phyloP scores from a whole-genome alignment of 2,113 vertebrate species.

The Rallus limicola region DNA sequence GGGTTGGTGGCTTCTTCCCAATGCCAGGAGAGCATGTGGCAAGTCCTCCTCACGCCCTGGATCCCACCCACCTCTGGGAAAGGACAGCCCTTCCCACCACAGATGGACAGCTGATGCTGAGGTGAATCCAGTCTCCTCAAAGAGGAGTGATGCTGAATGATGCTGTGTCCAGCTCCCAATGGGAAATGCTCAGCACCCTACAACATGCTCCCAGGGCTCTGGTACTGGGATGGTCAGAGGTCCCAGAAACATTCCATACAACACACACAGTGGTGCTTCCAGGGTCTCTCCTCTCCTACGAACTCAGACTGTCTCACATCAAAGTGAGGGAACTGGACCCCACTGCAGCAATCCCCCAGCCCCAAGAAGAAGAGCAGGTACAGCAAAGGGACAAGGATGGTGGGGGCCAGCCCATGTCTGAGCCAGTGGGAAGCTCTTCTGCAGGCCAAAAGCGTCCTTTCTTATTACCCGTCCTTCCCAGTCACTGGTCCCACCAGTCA shows the following conservation, averaged over 20 bases:
- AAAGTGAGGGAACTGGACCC: not conserved
- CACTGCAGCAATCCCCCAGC: not conserved
- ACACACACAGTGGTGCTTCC: not conserved
- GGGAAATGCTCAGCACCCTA: not conserved
- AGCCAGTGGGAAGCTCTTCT: not conserved
- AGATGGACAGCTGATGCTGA: not conserved
- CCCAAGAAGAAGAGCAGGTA: not conserved
- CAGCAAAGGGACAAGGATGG: not conserved
- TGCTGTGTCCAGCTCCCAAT: not conserved
- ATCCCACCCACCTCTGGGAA: not conserved
- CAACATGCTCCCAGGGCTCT: not conserved
- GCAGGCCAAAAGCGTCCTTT: not conserved
- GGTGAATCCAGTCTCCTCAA: not conserved
- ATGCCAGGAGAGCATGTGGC: not conserved
- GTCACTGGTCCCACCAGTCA: not conserved
- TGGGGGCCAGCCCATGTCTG: not conserved
- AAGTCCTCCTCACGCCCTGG: not conserved
- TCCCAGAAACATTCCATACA: fast-evolving
- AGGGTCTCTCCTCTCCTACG: not conserved
- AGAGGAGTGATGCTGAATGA: not conserved
- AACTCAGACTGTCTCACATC: not conserved
- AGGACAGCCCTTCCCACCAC: not conserved
- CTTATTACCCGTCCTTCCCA: not conserved
- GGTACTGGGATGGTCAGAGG: not conserved
- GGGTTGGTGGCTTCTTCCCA: not conserved